A percentile compares a stretch with the other conserved stretches of the same genome.
These are phyloP conservation scores for Zaprionus ghesquierei DNA, from an alignment of 1,140 invertebrate genomes.

Conservation along the genomic window DNA sequence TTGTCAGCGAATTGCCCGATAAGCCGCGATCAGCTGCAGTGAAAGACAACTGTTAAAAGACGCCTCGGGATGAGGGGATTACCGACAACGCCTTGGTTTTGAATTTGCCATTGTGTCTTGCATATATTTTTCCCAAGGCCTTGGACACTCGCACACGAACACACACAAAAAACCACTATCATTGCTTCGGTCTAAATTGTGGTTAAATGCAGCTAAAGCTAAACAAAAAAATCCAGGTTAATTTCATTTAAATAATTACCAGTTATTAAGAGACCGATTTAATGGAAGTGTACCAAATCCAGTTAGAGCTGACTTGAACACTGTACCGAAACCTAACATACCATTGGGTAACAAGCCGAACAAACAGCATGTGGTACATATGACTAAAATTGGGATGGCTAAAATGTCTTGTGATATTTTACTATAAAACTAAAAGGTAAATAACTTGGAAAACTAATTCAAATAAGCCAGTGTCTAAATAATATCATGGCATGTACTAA, in stretches of 20 bases:
- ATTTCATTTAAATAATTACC: constrained; percentile 64
- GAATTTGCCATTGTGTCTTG: constrained; percentile 69
- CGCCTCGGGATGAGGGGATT: constrained; percentile 22
- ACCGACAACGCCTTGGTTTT: constrained; percentile 42
- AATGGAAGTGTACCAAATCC: neutral
- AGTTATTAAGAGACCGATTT: constrained; percentile 48
- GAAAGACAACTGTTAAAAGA: constrained; percentile 38
- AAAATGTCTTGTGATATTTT: neutral
- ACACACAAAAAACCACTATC: constrained; percentile 26
- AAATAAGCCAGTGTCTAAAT: too few species aligned
- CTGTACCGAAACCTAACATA: neutral
- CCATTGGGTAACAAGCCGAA: too few species aligned
- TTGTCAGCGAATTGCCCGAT: constrained; percentile 50
- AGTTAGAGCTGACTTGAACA: neutral
- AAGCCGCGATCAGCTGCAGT: constrained; percentile 44
- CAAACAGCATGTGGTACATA: too few species aligned
- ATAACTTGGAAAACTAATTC: too few species aligned
- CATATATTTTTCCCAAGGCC: constrained; percentile 51
- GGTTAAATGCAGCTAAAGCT: constrained; percentile 67
- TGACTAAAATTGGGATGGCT: too few species aligned
- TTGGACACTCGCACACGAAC: constrained; percentile 41
- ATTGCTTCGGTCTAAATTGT: constrained; percentile 57
- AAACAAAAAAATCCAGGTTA: constrained; percentile 29
- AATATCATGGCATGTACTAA: too few species aligned
- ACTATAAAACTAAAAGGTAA: too few species aligned